phyloP scores from a whole-genome alignment of 2,113 vertebrate genomes.

The Syngnathoides biaculeatus region DNA sequence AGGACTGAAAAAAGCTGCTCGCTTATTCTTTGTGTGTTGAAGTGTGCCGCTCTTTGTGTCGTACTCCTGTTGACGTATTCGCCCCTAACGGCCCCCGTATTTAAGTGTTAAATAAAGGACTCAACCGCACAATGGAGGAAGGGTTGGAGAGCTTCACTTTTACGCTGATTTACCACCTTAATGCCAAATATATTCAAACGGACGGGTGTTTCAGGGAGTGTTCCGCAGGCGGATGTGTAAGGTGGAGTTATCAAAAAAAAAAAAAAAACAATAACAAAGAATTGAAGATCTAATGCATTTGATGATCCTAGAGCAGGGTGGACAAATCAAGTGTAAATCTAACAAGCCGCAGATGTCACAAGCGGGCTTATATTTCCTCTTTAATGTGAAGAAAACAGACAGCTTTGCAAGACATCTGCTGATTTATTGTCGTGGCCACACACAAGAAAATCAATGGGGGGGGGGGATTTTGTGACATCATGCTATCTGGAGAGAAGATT shows the following conservation, averaged over 20 bases:
- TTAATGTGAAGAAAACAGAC: conserved; percentile 27
- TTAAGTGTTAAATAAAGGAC: conserved; percentile 71
- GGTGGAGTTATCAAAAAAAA: no score
- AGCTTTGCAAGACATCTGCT: conserved; percentile 13
- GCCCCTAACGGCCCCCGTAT: conserved; percentile 59
- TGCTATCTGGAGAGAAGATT: conserved; percentile 11
- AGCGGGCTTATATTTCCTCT: conserved; percentile 20
- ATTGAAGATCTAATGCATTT: conserved; percentile 17
- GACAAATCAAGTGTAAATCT: conserved; percentile 49
- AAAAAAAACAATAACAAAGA: conserved; percentile 39
- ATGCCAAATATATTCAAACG: conserved; percentile 23
- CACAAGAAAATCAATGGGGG: conserved; percentile 22
- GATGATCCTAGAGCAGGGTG: conserved; percentile 14
- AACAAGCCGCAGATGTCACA: conserved; percentile 29
- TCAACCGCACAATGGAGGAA: conserved; percentile 51
- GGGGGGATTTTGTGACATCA: conserved; percentile 39
- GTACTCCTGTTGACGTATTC: conserved; percentile 60
- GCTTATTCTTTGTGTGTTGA: conserved; percentile 66
- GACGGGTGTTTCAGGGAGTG: conserved; percentile 13
- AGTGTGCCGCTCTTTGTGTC: conserved; percentile 69
- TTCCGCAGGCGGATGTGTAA: no score
- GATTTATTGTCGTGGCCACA: conserved; percentile 21
- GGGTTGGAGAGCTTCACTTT: conserved; percentile 46
- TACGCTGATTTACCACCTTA: conserved; percentile 52
- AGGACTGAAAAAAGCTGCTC: conserved; percentile 39